Evolutionary conservation across 2,797 vertebrate genomes (phyloP).

Genomic region (Hapalemur alaotrensis): DNA sequence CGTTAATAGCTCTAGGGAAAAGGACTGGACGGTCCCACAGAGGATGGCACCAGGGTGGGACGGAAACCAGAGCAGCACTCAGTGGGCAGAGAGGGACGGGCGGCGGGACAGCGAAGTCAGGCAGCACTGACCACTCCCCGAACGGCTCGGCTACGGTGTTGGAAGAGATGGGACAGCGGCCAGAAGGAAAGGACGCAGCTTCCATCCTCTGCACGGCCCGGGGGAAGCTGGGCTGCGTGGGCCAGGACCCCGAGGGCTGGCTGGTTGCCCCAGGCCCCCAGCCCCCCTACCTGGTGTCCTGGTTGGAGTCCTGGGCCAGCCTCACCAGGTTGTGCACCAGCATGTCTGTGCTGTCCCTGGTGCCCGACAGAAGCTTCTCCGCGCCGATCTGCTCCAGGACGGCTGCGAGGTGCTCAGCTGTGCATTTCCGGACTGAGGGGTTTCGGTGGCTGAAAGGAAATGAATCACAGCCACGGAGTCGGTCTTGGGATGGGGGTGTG

Average conservation of each 20-base stretch:
- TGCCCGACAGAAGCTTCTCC: slow-evolving; percentile 73
- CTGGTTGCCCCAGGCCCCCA: accelerated
- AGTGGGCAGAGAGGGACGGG: neutral
- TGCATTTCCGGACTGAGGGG: slow-evolving; percentile 74
- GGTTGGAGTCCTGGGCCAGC: slow-evolving; percentile 83
- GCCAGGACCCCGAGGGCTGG: neutral
- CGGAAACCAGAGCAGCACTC: neutral
- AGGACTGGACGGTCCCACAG: neutral
- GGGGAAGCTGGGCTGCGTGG: accelerated
- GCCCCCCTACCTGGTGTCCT: slow-evolving; percentile 81
- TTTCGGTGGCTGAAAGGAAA: slow-evolving; percentile 79
- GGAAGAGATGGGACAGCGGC: neutral
- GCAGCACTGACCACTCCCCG: neutral
- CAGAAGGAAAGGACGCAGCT: neutral
- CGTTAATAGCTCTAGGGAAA: neutral
- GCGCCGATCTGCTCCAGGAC: slow-evolving; percentile 73
- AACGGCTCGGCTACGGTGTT: accelerated
- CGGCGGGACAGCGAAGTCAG: accelerated
- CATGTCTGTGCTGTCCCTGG: neutral
- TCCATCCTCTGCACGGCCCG: accelerated
- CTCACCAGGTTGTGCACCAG: slow-evolving; percentile 73
- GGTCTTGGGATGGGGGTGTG: accelerated
- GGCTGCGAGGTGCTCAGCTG: slow-evolving; percentile 71
- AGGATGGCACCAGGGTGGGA: neutral
- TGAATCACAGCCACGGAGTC: neutral